Evolutionary conservation across 2,888 invertebrate species (phyloP).

Genomic region (Priocnemis perturbator): DNA sequence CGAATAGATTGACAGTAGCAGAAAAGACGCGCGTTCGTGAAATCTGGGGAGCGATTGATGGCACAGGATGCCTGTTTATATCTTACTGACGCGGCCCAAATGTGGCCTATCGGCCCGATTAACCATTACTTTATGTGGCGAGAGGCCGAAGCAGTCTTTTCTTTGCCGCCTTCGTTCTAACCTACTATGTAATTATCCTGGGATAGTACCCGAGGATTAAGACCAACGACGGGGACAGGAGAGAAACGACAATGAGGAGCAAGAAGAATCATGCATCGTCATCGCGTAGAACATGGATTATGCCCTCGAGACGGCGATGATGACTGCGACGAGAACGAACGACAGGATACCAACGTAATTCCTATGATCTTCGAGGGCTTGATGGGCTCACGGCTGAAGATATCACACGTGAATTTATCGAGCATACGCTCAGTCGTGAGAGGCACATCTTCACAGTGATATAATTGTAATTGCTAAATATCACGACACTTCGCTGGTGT

Average conservation of each 20-base stretch:
- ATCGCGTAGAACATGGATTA: conserved; percentile 52
- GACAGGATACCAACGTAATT: no score
- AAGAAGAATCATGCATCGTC: conserved; percentile 59
- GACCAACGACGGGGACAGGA: conserved; percentile 35
- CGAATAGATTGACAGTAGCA: no score
- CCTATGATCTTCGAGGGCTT: no score
- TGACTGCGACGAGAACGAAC: conserved; percentile 15
- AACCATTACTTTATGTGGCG: conserved; percentile 65
- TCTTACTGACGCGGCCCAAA: conserved; percentile 48
- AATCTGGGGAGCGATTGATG: conserved; percentile 54
- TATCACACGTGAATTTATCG: no score
- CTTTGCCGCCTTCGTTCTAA: conserved; percentile 51
- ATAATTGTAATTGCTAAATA: no score
- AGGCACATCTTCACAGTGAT: no score
- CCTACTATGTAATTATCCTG: conserved; percentile 71
- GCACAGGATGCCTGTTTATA: conserved; percentile 40
- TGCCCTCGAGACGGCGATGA: conserved; percentile 36
- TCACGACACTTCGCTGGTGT: no score
- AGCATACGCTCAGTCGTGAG: no score
- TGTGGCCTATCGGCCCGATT: conserved; percentile 54
- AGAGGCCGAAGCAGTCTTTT: conserved; percentile 62
- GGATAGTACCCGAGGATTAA: conserved; percentile 58
- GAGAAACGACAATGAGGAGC: conserved; percentile 24
- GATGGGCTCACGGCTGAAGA: no score
- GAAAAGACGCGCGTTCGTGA: neutral